A percentile compares a stretch with the other conserved stretches of the same genome.
Conservation (phyloP, 2,113 vertebrate genomes). For the Quiscalus mexicanus region DNA sequence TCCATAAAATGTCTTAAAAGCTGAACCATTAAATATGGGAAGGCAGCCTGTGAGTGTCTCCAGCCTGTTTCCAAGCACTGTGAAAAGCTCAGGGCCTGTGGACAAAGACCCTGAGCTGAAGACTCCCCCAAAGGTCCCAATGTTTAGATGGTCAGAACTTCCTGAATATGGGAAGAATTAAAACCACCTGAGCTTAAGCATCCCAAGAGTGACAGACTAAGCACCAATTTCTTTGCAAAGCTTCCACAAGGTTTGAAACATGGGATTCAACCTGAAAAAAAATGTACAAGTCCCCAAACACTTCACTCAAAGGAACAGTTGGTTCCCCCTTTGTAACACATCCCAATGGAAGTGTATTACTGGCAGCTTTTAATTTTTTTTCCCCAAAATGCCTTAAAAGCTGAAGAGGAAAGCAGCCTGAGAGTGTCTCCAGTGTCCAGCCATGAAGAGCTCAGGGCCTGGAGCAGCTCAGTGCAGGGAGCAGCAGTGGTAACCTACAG, state of each 20-base stretch:
- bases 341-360: background rate
- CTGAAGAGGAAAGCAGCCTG: too few species aligned
- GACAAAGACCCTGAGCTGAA: background rate
- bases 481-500: too few species aligned
- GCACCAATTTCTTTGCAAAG: background rate
- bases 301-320: background rate
- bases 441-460: too few species aligned
- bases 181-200: background rate
- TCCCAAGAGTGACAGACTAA: accelerated
- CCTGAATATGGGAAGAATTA: background rate
- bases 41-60: background rate
- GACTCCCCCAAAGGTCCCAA: background rate
- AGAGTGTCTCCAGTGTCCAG: too few species aligned
- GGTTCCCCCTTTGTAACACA: accelerated
- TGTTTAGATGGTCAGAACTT: background rate
- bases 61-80: background rate
- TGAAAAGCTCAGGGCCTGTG: background rate
- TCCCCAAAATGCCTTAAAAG: too few species aligned
- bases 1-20: background rate
- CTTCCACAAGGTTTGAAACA: background rate
- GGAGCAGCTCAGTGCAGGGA: too few species aligned
- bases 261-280: background rate
- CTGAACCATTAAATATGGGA: background rate
- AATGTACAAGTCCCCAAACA: accelerated
- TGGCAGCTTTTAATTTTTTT: accelerated